Base-by-base conservation (phyloP, 2,797 vertebrate species). In the Lerista edwardsae region DNA sequence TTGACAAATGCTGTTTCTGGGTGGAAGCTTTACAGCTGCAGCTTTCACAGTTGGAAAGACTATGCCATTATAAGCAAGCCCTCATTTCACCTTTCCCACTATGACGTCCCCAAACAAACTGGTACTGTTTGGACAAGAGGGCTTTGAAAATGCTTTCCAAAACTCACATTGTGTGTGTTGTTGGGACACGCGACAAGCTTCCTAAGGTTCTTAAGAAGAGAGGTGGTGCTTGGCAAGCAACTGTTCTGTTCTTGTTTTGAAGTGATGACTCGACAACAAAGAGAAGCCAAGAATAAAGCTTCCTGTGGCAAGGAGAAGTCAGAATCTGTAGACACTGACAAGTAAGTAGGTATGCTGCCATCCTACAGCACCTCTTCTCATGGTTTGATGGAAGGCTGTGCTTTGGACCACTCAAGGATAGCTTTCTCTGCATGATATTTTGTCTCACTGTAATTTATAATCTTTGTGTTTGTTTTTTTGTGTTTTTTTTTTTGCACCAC, bases 321-420 rank as follows among this genome's bases (percentile, higher is more conserved):
- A 11, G 27, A 90, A 1, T 61, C 92, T 65, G 85, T 90, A 44
- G 91, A 86, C 83, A 36, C 44, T 94, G 93, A 89, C 92, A 97
- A 95, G 98, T 98, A 95, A 95, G 97, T 96, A 95, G 90, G 91
- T 92, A 93, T 86, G 81, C 86, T 88, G 89, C 65, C 31, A 91
- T 80, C 77, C 87, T 29, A 0, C 25, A 75, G 36, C 36, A 80
- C 47, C 83, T 65, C 84, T 90, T 84, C 84, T 34, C 0, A 76
- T 12, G 21, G 3, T 59, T 71, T 25, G 69, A 11, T 12, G 69
- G 65, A 76, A 39, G 4, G 57, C 83, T 86, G 81, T 1, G 0
- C 82, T 87, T 69, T 29, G 27, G 39, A 69, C 88, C 61, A 67
- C 11, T 59, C 65, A 1, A 44, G 59, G 79, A 79, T 82, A 59